These are phyloP conservation scores for Diabrotica virgifera DNA, from an alignment of 1,140 invertebrate species.

Conservation along the genomic window DNA sequence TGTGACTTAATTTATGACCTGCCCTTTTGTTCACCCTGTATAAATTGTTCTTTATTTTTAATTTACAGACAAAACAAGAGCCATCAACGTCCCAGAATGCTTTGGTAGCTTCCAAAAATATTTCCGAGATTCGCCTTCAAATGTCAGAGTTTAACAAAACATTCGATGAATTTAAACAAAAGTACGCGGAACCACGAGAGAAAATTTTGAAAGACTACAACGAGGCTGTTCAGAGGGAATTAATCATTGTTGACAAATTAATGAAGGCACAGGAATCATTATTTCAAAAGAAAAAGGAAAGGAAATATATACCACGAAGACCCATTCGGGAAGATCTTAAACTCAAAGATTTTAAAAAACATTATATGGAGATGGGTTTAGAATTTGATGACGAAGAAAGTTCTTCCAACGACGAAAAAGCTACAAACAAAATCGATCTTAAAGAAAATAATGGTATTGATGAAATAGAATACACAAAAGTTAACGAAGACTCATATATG, in stretches of 20 bases:
- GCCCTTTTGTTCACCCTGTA: too few species aligned
- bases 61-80: too few species aligned
- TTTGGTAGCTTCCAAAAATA: conserved; percentile 27
- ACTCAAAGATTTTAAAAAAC: conserved; percentile 28
- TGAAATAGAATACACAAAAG: not conserved
- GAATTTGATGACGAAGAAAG: conserved; percentile 19
- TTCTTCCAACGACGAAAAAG: not conserved
- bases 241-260: conserved; percentile 27
- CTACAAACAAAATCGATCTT: conserved; percentile 3
- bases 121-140: conserved; percentile 34
- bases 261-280: conserved; percentile 18
- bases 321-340: conserved; percentile 5
- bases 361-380: conserved; percentile 29
- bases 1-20: too few species aligned
- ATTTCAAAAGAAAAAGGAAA: not conserved
- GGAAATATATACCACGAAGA: conserved; percentile 11
- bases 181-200: conserved; percentile 26
- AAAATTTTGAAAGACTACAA: conserved; percentile 34
- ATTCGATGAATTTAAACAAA: conserved; percentile 35
- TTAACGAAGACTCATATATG: too few species aligned
- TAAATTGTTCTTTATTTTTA: too few species aligned
- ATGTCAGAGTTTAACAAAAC: conserved; percentile 32
- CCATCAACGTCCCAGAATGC: conserved; percentile 23
- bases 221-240: conserved; percentile 28
- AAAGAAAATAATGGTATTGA: conserved; percentile 5